Conservation (phyloP, 2,113 vertebrate species). For the Notarius quadriscutis region DNA sequence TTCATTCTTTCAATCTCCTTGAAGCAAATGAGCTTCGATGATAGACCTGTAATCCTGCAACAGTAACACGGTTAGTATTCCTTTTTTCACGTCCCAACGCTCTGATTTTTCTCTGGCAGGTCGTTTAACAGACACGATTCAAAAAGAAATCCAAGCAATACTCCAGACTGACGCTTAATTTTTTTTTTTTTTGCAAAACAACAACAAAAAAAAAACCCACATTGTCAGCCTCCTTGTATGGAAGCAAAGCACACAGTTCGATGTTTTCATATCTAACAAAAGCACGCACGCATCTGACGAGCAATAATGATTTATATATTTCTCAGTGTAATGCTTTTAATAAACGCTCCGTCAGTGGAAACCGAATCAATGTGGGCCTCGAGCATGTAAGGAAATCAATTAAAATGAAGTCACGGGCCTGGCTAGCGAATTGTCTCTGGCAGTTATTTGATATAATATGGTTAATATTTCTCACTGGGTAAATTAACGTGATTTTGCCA, state of each 20-base stretch:
- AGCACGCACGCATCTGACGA: constrained; percentile 70
- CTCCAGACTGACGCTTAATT: neutral
- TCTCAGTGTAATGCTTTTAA: constrained; percentile 84
- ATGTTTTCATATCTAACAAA: constrained; percentile 55
- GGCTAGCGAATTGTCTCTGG: constrained; percentile 87
- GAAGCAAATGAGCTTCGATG: constrained; percentile 60
- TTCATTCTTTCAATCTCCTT: constrained; percentile 50
- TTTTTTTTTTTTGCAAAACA: neutral
- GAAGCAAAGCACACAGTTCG: constrained; percentile 1
- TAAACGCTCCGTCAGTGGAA: constrained; percentile 89
- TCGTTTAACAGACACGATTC: neutral
- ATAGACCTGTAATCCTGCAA: constrained; percentile 22
- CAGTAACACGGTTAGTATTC: constrained; percentile 6
- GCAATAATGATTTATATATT: constrained; percentile 67
- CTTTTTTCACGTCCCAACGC: neutral
- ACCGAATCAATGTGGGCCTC: constrained; percentile 82
- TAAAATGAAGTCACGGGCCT: constrained; percentile 91
- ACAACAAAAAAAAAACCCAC: neutral
- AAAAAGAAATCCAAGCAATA: neutral
- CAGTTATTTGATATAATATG: constrained; percentile 93
- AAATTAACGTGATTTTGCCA: constrained; percentile 93
- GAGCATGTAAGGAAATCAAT: constrained; percentile 91
- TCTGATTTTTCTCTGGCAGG: neutral
- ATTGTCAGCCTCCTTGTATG: neutral
- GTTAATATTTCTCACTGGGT: constrained; percentile 91